Base-by-base conservation (phyloP, 2,113 vertebrate species). In the Hylia prasina region DNA sequence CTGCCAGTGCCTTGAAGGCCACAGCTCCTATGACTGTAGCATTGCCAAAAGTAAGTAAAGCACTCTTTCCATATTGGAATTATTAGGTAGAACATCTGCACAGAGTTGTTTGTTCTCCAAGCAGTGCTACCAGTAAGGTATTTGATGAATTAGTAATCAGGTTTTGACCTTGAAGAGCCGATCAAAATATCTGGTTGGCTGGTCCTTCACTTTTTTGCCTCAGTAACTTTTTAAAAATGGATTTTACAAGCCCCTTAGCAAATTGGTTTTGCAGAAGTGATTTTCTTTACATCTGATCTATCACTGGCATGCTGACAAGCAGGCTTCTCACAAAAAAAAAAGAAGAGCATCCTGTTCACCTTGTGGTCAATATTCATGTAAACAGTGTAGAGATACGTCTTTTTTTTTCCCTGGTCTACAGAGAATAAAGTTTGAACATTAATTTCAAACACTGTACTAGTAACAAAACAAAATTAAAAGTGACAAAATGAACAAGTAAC, bases 21-120 rank as follows among this genome's bases (percentile, higher is more conserved):
- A 98, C 94, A 97, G 97, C 97, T 98, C 91, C 92, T 97, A 98
- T 3, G 98, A 98, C 77, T 99, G 98, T 95, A 98, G 97, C 78
- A 68, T 93, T 70, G 89, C 98, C 90, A 98, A 97, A 89, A 95
- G 98, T 98, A 90, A 97, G 97, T 93, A 91, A 85, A 96, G 93
- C 89, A 16, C 13, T 91, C 93, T 92, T 97, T 66, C 90, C 82
- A 17, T 48, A 86, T 66, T 96, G 90, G 73, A 95, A 58, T 96
- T 93, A 97, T 95, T 96, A 97, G 79, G 27, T 68, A 65, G 65
- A 97, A 96, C 95, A 94, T 95, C 93, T 96, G 61, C 89, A 94
- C 33, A 7, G 83, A 92, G 77, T 63, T 97, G 96, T 97, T 98
- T 97, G 95, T 85, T 97, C 97, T 94, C 97, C 88, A 95, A 90